Base-by-base conservation (phyloP, 2,113 vertebrate species). In the Neolamprologus cancellatus region DNA sequence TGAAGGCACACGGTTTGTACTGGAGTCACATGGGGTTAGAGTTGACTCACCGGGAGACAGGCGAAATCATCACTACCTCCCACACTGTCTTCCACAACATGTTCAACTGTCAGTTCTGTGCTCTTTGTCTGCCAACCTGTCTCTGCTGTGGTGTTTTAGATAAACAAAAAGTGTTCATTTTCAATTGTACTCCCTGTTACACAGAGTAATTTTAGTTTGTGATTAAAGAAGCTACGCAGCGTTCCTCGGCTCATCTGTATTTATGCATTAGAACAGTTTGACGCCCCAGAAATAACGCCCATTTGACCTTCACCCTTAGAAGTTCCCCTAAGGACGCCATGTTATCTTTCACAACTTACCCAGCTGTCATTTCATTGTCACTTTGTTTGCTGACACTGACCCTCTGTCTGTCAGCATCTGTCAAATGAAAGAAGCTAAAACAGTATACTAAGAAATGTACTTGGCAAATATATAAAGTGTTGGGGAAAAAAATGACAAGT, bases 351-450 rank as follows among this genome's bases (percentile, higher is more conserved):
- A 74, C 66, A 61, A 78, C 87, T 66, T 80, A 25, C 12, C 87
- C 84, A 44, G 83, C 91, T 89, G 89, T 91, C 93, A 93, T 8
- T 84, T 71, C 84, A 78, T 78, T 89, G 87, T 88, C 83, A 86
- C 50, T 88, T 59, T 81, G 66, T 85, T 86, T 91, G 86, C 88
- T 89, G 89, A 86, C 87, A 66, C 84, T 57, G 88, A 84, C 84
- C 85, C 41, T 86, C 50, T 53, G 66, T 87, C 92, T 88, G 84
- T 86, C 89, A 87, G 74, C 44, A 41, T 71, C 81, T 86, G 85
- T 87, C 81, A 79, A 84, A 89, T 39, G 25, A 79, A 55, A 79
- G 36, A 46, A 79, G 57, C 20, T 39, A 36, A 74, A 91, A 28
- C 25, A 23, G 17, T 13, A 25, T 14, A 5, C n/a, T 5, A 17